Conservation (phyloP, 2,888 invertebrate species). For the Cephonodes hylas region DNA sequence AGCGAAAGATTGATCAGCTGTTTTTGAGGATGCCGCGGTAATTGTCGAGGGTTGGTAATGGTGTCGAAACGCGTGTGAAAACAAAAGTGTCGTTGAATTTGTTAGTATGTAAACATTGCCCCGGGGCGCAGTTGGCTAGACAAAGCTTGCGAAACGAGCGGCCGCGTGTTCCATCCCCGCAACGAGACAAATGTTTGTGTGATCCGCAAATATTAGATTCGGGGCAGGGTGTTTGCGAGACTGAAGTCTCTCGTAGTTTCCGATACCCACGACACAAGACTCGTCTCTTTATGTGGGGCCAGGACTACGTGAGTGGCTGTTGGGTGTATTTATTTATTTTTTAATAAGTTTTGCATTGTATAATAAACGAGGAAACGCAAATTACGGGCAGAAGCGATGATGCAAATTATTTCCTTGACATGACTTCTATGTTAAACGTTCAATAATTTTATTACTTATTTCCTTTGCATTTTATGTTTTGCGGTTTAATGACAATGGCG, state of each 20-base stretch:
- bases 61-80: constrained; percentile 28
- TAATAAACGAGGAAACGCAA: not conserved
- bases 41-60: constrained; percentile 28
- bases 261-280: too few relatives aligned
- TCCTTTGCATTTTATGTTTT: not conserved
- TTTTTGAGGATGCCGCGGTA: constrained; percentile 38
- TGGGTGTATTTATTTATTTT: not conserved
- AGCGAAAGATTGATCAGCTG: constrained; percentile 52
- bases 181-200: too few relatives aligned
- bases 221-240: too few relatives aligned
- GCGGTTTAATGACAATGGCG: not conserved
- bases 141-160: too few relatives aligned
- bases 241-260: too few relatives aligned
- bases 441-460: not conserved
- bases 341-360: not conserved
- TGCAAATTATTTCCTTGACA: not conserved
- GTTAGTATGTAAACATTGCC: not conserved
- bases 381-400: not conserved
- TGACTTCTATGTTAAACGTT: not conserved
- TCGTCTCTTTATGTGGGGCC: too few relatives aligned
- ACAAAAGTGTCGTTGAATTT: not conserved
- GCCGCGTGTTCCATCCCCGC: too few relatives aligned
- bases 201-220: too few relatives aligned
- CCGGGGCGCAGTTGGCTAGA: not conserved
- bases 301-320: too few relatives aligned